These are phyloP conservation scores for Tetragonisca angustula DNA, from an alignment of 2,888 invertebrate genomes.

Conservation along the genomic window DNA sequence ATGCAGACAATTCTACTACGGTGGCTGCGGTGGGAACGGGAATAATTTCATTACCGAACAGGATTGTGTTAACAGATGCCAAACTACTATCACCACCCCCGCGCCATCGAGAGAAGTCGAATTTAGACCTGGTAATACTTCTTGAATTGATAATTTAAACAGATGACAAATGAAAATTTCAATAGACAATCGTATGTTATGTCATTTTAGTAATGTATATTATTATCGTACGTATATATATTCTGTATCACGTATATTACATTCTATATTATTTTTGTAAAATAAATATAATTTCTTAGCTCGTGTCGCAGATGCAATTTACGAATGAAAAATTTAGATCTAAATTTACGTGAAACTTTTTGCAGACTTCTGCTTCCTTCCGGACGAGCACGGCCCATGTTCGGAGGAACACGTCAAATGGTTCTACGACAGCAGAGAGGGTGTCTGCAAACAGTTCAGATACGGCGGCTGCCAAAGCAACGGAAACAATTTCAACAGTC, in stretches of 20 bases:
- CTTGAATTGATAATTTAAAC: too few relatives aligned
- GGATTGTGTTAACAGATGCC: slow-evolving; percentile 89
- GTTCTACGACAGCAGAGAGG: slow-evolving; percentile 90
- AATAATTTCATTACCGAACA: slow-evolving; percentile 92
- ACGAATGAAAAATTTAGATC: too few relatives aligned
- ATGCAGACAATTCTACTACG: slow-evolving; percentile 94
- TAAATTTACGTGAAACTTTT: slow-evolving; percentile 47
- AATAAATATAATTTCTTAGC: too few relatives aligned
- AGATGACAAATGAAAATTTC: too few relatives aligned
- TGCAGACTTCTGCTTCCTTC: slow-evolving; percentile 89
- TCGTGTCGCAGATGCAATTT: too few relatives aligned
- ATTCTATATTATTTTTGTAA: too few relatives aligned
- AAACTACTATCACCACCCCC: slow-evolving; percentile 83
- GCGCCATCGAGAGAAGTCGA: slow-evolving; percentile 77
- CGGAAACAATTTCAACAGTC: slow-evolving; percentile 90
- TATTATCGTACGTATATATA: too few relatives aligned
- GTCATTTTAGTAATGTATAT: too few relatives aligned
- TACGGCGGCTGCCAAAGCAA: slow-evolving; percentile 94
- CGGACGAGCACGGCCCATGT: slow-evolving; percentile 89
- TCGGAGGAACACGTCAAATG: slow-evolving; percentile 86
- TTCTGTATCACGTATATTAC: too few relatives aligned
- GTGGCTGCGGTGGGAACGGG: slow-evolving; percentile 96
- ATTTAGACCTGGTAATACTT: slow-evolving; percentile 80
- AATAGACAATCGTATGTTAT: too few relatives aligned
- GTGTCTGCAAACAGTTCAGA: slow-evolving; percentile 91